Percentiles rank a stretch among this genome's conserved stretches.
phyloP scores from a whole-genome alignment of 2,113 vertebrate species.

The Zosterops borbonicus region DNA sequence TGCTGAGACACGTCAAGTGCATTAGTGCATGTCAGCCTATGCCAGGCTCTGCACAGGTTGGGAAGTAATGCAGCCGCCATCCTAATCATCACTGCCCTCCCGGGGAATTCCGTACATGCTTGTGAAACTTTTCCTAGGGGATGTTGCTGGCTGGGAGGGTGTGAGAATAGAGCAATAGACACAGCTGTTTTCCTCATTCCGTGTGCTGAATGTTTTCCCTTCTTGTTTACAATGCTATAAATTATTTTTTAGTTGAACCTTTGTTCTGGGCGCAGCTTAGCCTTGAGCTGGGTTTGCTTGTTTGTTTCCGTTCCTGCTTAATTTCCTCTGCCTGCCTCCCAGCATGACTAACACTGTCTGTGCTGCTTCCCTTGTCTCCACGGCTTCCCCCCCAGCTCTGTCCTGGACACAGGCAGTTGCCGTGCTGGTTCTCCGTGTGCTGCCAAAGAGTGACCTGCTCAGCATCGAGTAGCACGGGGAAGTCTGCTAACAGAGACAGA shows the following conservation, averaged over 20 bases:
- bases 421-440: accelerated
- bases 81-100: neutral
- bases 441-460: accelerated
- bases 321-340: conserved; percentile 31
- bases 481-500: accelerated
- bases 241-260: conserved; percentile 22
- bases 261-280: conserved; percentile 31
- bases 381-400: neutral
- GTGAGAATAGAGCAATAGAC: neutral
- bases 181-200: conserved; percentile 9
- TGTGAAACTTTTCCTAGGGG: neutral
- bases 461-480: neutral
- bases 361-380: conserved; percentile 48
- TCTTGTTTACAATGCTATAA: neutral
- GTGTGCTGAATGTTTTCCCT: neutral
- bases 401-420: neutral
- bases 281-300: conserved; percentile 55
- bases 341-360: neutral
- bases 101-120: neutral
- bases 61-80: accelerated
- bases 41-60: neutral
- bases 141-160: neutral
- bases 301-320: conserved; percentile 37
- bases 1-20: neutral
- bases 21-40: accelerated